Base-by-base conservation (phyloP, 2,113 vertebrate species). In the Cyanoliseus patagonus region DNA sequence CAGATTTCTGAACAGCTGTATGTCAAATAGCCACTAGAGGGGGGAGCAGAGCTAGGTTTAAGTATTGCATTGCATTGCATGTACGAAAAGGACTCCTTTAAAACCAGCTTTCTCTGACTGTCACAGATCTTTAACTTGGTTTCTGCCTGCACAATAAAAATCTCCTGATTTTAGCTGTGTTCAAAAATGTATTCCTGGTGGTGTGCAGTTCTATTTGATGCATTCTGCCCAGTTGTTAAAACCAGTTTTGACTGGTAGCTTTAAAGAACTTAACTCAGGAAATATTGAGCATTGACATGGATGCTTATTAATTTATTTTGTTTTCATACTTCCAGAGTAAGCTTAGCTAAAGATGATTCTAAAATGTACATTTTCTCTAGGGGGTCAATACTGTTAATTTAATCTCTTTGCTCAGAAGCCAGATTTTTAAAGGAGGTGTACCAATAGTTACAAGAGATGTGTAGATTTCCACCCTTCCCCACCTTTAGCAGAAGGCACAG, bases 21-120 rank as follows among this genome's bases (percentile, higher is more conserved):
- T 42, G 17, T 70, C 28, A 35, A 17, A 25, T 46, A 46, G 35
- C 55, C 95, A 33, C 73, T 86, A 94, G 94, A 82, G 64, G 93
- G 94, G 2, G 55, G 1, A 90, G 28, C 16, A 66, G 90, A 75
- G 61, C 83, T 55, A 0, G 10, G 14, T 66, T 19, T 35, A 27
- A 46, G 25, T 27, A 13, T 17, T 10, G 17, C 6, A 1, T 66
- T 10, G 17, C 8, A 1, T 57, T 81, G 16, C 17, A 18, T 64
- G 9, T 69, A 19, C 0, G 1, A 16, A 37, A 52, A 75, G 27
- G 33, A 8, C 9, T 74, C 0, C 0, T 49, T 88, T 88, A 49
- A 30, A 78, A 47, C 5, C 18, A 20, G 15, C 5, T 31, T 64
- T 81, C 27, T 74, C 10, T 9, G 30, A 1, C 30, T 85, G 10